phyloP scores from a whole-genome alignment of 2,888 invertebrate species.

The Cybosia mesomella region DNA sequence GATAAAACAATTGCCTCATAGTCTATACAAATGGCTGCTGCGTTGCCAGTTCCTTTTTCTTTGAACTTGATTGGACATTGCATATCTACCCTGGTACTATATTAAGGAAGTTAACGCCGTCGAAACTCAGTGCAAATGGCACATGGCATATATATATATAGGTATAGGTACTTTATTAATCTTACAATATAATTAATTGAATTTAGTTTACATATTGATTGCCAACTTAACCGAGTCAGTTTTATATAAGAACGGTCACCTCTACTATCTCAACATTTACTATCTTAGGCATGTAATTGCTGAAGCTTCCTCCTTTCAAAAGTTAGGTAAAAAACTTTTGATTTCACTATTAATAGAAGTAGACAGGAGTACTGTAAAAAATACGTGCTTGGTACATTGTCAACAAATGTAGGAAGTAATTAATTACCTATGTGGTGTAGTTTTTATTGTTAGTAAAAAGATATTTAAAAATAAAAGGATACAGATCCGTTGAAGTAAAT shows the following conservation, averaged over 20 bases:
- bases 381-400: conserved; percentile 14
- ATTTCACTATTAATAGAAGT: conserved; percentile 28
- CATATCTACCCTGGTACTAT: too few species aligned
- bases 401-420: conserved; percentile 24
- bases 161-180: too few species aligned
- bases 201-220: not conserved
- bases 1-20: too few species aligned
- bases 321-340: conserved; percentile 31
- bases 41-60: too few species aligned
- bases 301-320: conserved; percentile 65
- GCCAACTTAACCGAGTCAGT: not conserved
- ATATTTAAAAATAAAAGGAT: conserved; percentile 10
- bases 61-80: too few species aligned
- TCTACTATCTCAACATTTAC: conserved; percentile 23
- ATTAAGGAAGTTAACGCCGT: not conserved
- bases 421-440: conserved; percentile 11
- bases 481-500: not conserved
- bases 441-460: conserved; percentile 6
- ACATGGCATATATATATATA: too few species aligned
- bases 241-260: conserved; percentile 3
- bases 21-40: too few species aligned
- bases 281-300: conserved; percentile 27
- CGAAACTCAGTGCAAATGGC: too few species aligned
- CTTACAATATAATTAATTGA: not conserved
- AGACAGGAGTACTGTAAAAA: conserved; percentile 19